These are phyloP conservation scores for Cephonodes hylas DNA, from an alignment of 2,888 invertebrate genomes.

Conservation along the genomic window DNA sequence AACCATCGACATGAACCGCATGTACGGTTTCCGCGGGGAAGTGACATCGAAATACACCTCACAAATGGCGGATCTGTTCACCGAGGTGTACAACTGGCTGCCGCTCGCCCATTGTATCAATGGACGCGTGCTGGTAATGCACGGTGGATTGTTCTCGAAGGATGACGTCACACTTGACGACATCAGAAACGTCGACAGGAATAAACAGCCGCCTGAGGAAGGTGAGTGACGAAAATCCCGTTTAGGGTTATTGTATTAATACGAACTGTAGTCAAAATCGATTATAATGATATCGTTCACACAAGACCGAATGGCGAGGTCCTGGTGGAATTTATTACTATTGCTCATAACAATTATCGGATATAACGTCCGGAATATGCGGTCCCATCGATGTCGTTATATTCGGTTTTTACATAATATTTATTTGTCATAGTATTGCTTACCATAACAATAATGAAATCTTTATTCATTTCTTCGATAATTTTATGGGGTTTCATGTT, in stretches of 20 bases:
- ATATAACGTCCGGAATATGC: no score
- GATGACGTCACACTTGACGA: slow-evolving; percentile 97
- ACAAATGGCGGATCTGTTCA: slow-evolving; percentile 98
- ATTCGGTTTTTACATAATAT: no score
- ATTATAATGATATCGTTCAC: no score
- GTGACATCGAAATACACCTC: slow-evolving; percentile 96
- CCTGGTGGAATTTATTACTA: no score
- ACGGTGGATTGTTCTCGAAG: slow-evolving; percentile 97
- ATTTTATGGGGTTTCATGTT: no score
- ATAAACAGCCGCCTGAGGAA: slow-evolving; percentile 98
- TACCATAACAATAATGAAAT: no score
- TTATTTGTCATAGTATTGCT: no score
- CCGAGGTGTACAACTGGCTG: slow-evolving; percentile 98
- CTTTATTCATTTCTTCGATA: no score
- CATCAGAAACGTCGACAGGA: slow-evolving; percentile 92
- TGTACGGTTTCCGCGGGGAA: slow-evolving; percentile 99
- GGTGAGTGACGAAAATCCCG: slow-evolving; percentile 76
- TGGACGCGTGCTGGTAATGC: slow-evolving; percentile 91
- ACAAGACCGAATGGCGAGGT: no score
- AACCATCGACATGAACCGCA: slow-evolving; percentile 98
- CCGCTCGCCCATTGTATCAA: slow-evolving; percentile 98
- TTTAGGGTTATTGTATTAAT: background rate
- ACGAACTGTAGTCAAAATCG: no score
- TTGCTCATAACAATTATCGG: no score
- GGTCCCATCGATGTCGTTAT: no score